These are phyloP conservation scores for Numenius phaeopus DNA, from an alignment of 2,797 vertebrate genomes.

Conservation along the genomic window DNA sequence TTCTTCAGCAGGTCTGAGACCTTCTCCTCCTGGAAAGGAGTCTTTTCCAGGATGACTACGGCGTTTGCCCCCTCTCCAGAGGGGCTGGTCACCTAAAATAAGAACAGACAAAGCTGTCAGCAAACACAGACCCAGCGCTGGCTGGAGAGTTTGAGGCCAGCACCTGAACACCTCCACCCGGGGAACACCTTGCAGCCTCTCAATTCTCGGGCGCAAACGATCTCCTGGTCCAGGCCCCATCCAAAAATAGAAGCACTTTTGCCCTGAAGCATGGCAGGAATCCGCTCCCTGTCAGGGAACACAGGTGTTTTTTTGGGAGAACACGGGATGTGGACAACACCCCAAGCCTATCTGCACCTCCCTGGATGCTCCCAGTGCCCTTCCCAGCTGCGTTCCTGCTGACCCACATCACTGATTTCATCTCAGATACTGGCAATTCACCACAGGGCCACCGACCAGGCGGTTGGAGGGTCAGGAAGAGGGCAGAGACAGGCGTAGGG, in stretches of 20 bases:
- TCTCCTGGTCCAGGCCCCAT: neutral
- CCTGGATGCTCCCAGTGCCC: neutral
- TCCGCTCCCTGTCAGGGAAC: neutral
- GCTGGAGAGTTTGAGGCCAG: neutral
- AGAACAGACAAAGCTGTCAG: neutral
- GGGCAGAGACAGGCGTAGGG: rapidly evolving
- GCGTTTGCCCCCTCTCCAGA: constrained; percentile 83
- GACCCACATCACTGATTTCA: neutral
- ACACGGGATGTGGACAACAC: neutral
- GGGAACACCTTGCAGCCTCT: neutral
- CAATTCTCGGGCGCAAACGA: rapidly evolving
- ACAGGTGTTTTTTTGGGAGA: neutral
- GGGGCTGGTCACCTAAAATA: constrained; percentile 59
- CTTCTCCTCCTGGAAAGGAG: constrained; percentile 88
- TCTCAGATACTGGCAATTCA: neutral
- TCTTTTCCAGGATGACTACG: constrained; percentile 94
- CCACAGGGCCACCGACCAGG: rapidly evolving
- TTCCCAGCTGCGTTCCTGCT: neutral
- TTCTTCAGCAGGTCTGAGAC: constrained; percentile 82
- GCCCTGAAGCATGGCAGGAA: neutral
- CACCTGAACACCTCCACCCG: neutral
- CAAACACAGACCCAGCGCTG: neutral
- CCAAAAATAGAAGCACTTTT: rapidly evolving
- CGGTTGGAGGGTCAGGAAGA: neutral
- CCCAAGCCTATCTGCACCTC: neutral